Percentiles rank a stretch among this genome's conserved stretches.
Conservation (phyloP, 2,888 invertebrate species). For the Syrista parreyssii region DNA sequence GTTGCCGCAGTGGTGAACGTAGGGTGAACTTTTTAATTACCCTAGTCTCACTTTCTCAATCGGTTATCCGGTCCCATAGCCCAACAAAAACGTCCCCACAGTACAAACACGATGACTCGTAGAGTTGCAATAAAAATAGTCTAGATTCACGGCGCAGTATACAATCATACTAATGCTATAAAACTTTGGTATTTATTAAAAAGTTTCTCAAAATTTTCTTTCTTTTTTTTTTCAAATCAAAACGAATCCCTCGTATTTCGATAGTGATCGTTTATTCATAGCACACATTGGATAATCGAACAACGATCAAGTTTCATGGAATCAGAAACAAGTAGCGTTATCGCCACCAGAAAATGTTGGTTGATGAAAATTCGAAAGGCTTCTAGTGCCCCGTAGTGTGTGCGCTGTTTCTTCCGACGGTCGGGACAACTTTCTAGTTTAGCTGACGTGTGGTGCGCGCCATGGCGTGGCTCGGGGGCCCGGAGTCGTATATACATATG, state of each 20-base stretch:
- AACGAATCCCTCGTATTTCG: not conserved
- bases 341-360: not conserved
- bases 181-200: not conserved
- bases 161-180: not conserved
- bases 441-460: constrained; percentile 52
- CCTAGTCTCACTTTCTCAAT: not conserved
- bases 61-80: not conserved
- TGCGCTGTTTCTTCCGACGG: constrained; percentile 53
- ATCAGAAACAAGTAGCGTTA: not conserved
- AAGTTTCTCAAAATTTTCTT: too few relatives aligned
- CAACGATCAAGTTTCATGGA: not conserved
- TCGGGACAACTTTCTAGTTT: constrained; percentile 65
- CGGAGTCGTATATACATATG: constrained; percentile 14
- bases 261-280: not conserved
- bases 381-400: constrained; percentile 39
- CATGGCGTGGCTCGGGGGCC: constrained; percentile 25
- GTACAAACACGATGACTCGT: not conserved
- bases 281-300: not conserved
- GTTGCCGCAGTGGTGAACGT: constrained; percentile 42
- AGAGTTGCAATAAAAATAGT: not conserved
- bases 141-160: not conserved
- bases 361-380: constrained; percentile 63
- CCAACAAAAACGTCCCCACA: not conserved
- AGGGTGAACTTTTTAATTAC: constrained; percentile 5
- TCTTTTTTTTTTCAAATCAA: not conserved